These are phyloP conservation scores for Acanthurus lineatus DNA, from an alignment of 2,797 vertebrate species.

Conservation along the genomic window DNA sequence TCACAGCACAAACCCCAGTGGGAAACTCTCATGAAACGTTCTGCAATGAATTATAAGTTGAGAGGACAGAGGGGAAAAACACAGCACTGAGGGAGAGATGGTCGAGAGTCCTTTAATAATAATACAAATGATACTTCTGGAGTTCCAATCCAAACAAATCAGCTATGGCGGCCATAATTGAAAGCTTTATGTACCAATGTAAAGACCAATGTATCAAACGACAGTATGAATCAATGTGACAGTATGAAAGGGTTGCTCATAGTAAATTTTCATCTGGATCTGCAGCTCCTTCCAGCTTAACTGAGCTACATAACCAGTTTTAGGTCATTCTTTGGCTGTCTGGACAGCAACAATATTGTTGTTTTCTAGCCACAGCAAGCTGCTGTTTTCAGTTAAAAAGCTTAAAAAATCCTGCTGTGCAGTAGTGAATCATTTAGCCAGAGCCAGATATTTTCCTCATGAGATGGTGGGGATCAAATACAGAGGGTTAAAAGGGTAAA, in stretches of 20 bases:
- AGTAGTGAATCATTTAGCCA: neutral
- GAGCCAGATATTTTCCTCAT: neutral
- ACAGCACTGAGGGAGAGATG: slow-evolving; percentile 27
- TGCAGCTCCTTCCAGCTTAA: neutral
- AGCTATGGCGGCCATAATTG: neutral
- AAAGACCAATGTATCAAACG: neutral
- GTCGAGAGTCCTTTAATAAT: slow-evolving; percentile 29
- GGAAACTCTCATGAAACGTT: slow-evolving; percentile 71
- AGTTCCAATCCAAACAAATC: slow-evolving; percentile 6
- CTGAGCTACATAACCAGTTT: neutral
- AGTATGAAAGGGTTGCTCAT: neutral
- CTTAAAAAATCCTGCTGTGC: neutral
- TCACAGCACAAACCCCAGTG: slow-evolving; percentile 69
- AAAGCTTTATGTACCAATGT: neutral
- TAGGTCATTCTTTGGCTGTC: neutral
- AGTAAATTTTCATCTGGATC: neutral
- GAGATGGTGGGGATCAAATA: neutral
- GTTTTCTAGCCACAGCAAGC: neutral
- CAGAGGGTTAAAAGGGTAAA: neutral
- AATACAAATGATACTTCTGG: slow-evolving; percentile 41
- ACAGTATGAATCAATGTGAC: neutral
- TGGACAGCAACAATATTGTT: neutral
- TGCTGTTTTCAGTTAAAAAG: neutral
- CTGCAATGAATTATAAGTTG: slow-evolving; percentile 51
- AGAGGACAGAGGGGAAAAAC: slow-evolving; percentile 30